Evolutionary conservation across 2,113 vertebrate genomes (phyloP), one percentile per base, ranked within the genome.

Genomic region (Equus quagga): DNA sequence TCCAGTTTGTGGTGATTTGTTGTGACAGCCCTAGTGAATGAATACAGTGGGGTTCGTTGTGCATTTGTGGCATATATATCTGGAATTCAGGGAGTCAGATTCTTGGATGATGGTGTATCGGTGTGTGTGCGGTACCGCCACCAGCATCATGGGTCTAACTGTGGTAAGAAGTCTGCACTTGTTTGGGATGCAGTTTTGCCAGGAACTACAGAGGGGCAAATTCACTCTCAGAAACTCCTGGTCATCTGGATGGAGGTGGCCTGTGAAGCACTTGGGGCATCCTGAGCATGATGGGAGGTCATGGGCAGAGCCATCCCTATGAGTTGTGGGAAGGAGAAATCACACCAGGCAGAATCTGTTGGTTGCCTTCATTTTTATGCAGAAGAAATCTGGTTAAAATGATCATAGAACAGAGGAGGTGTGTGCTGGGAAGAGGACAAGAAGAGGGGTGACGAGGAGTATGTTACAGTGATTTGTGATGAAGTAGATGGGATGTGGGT

Each of bases 181-280:
- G 83, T 93, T 97, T 96, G 96, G 96, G 97, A 96, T 96, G 62
- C 89, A 19, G 31, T 98, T 97, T 96, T 98, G 5, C 51, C 75
- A 93, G 97, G 98, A 98, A 87, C 96, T 97, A 79, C 70, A 84
- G 62, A 95, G 51, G 89, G 82, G 62, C 89, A 97, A 91, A 85
- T 86, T 96, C 96, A 54, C 98, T 96, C 90, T 89, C 97, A 90
- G 96, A 98, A 91, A 86, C 56, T 96, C 76, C 80, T 89, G 0
- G 5, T 98, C 89, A 97, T 93, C 31, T 94, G 93, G 95, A 96
- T 84, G 94, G 96, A 97, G 96, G 62, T 67, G 46, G 94, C 33
- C n/a, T 13, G 33, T 46, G 36, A 81, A 56, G 19, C 11, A 28
- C 33, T 33, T 64, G 26, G 14, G 28, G 58, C 15, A 65, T 62